Evolutionary conservation across 92 coral and sea anemone species (phyloP), one percentile per base, ranked within the genome.

Genomic region (Actinernus sp.): DNA sequence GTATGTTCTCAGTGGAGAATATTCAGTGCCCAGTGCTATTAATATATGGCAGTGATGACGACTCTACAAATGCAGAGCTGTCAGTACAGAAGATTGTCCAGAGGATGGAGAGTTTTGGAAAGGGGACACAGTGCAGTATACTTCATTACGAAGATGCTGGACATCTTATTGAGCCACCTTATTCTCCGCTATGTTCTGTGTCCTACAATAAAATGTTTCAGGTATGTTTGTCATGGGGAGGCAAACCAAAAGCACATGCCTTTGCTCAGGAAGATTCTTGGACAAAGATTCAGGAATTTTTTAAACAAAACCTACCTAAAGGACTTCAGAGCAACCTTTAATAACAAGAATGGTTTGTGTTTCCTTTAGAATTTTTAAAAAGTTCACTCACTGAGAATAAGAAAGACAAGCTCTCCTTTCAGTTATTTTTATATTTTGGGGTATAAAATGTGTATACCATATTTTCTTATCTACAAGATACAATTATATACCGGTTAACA

Each of bases 141-240:
- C 24, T 75, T 32, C 65, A 76, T 55, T 87, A 81, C 61, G 78
- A 82, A 5, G 79, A 79, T 48, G 73, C 93, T 46, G 93, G 93
- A 14, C 93, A 87, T 34, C 58, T 87, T 0, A 81, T 87, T 47
- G 88, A 87, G 53, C 93, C 93, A 3, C 93, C 93, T 10, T 81
- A 52, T 39, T 28, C 61, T 24, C 88, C 88, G 10, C 81, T 11
- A 16, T 65, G 71, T 20, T 31, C 12, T 20, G 71, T 55, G 41
- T 66, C 85, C 1, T 87, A 66, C 43, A 52, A 66, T 24, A 65
- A 50, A 18, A 0, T 0, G 17, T 38, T 47, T 4, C 46, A 51
- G n/a, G 9, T 32, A 21, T 26, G 4, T 18, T 22, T 74, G 30
- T 53, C 52, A 0, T 87, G 84, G 80, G 93, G 93, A 44, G 93